Evolutionary conservation across 2,888 invertebrate genomes (phyloP).

Genomic region (Bibio marci): DNA sequence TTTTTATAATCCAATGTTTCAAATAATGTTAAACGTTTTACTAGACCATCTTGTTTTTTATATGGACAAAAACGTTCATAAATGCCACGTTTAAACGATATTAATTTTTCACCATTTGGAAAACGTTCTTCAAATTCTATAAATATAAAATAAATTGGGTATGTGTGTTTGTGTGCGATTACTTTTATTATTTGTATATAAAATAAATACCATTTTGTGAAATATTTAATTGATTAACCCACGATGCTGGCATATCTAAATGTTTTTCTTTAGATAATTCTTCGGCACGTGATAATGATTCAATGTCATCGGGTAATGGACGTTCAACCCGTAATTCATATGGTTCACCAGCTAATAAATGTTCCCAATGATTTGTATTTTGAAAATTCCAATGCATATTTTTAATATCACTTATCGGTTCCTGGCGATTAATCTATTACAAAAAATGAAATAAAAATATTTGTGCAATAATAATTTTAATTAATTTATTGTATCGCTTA

Average conservation of each 20-base stretch:
- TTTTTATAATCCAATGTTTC: conserved; percentile 18
- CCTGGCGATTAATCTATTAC: conserved; percentile 48
- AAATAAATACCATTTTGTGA: conserved; percentile 10
- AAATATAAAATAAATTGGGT: conserved; percentile 6
- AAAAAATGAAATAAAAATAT: conserved; percentile 5
- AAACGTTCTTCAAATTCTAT: conserved; percentile 49
- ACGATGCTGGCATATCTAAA: conserved; percentile 56
- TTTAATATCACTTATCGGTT: conserved; percentile 31
- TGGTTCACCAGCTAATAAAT: conserved; percentile 53
- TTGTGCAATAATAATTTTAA: not conserved
- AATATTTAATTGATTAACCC: conserved; percentile 52
- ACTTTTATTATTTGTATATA: too few species aligned
- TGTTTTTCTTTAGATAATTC: conserved; percentile 43
- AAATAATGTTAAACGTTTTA: conserved; percentile 16
- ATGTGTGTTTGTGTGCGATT: too few species aligned
- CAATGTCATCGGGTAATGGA: conserved; percentile 31
- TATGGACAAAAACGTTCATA: conserved; percentile 67
- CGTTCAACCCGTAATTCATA: conserved; percentile 25
- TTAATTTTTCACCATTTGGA: conserved; percentile 49
- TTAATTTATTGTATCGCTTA: not conserved
- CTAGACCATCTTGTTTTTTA: conserved; percentile 46
- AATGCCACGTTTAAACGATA: conserved; percentile 54
- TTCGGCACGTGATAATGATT: conserved; percentile 26
- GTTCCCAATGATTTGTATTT: conserved; percentile 49
- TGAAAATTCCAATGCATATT: conserved; percentile 43